Conservation (phyloP, 1,140 invertebrate species). For the Danaus melanippus region DNA sequence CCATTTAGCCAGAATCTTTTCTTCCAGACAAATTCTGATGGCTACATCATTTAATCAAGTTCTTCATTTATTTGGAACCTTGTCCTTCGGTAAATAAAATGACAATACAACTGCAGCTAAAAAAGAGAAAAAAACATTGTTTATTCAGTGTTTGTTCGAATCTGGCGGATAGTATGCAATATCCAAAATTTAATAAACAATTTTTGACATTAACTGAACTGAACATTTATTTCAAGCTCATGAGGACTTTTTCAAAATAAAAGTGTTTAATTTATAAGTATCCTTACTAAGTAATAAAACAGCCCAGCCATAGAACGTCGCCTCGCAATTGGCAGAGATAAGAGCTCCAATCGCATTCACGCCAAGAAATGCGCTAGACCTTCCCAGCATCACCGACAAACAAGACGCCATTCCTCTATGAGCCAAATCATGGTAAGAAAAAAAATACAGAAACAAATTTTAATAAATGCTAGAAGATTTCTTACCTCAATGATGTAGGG, state of each 20-base stretch:
- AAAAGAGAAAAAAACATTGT: constrained; percentile 11
- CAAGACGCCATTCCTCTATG: constrained; percentile 61
- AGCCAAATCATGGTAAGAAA: constrained; percentile 11
- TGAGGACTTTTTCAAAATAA: too few relatives aligned
- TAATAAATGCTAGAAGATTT: constrained; percentile 2
- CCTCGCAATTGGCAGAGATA: constrained; percentile 49
- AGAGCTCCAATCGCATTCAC: constrained; percentile 58
- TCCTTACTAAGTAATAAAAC: constrained; percentile 46
- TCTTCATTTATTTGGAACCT: constrained; percentile 30
- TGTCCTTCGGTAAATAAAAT: constrained; percentile 53
- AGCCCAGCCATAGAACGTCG: constrained; percentile 58
- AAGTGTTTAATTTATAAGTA: constrained; percentile 4
- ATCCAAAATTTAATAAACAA: background rate
- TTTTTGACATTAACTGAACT: too few relatives aligned
- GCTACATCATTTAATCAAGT: background rate
- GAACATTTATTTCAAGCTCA: too few relatives aligned
- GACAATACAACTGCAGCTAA: constrained; percentile 48
- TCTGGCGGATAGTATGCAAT: background rate
- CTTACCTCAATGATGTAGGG: constrained; percentile 58
- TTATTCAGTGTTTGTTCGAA: background rate
- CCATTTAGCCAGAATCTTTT: too few relatives aligned
- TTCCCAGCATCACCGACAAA: constrained; percentile 59
- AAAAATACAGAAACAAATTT: background rate
- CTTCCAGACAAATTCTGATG: background rate
- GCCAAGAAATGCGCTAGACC: constrained; percentile 52